phyloP scores from a whole-genome alignment of 2,888 invertebrate genomes.

The Prenolepis imparis region DNA sequence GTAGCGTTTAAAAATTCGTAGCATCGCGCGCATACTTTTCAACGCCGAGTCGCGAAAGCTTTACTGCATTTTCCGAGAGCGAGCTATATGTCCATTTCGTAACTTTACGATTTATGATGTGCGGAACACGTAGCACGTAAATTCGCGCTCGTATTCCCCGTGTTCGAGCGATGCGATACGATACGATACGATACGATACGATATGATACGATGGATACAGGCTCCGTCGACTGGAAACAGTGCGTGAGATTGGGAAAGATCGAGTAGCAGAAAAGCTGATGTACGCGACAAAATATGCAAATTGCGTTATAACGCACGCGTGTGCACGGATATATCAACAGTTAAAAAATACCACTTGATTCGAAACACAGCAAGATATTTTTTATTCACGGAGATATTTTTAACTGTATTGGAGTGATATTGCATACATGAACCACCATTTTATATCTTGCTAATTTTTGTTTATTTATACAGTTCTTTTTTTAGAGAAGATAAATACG shows the following conservation, averaged over 20 bases:
- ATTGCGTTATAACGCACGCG: constrained; percentile 35
- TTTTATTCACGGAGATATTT: constrained; percentile 16
- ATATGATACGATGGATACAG: background rate
- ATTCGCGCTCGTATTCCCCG: constrained; percentile 55
- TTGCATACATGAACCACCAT: background rate
- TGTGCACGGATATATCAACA: background rate
- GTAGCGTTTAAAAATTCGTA: constrained; percentile 3
- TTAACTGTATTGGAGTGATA: background rate
- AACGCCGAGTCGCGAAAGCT: constrained; percentile 13
- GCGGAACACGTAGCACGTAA: constrained; percentile 58
- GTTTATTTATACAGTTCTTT: constrained; percentile 7
- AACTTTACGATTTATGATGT: constrained; percentile 66
- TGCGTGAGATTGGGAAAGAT: constrained; percentile 58
- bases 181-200: constrained; percentile 29
- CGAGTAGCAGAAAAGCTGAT: constrained; percentile 30
- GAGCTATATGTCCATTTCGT: constrained; percentile 56
- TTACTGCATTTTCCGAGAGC: constrained; percentile 26
- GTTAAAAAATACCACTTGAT: constrained; percentile 35
- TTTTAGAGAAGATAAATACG: background rate
- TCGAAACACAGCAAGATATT: background rate
- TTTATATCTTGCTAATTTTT: constrained; percentile 14
- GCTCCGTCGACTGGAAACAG: constrained; percentile 46
- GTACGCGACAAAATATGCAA: constrained; percentile 32
- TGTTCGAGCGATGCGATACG: constrained; percentile 44
- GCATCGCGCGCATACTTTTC: background rate